Conservation (phyloP, 1,140 invertebrate species). For the Euwallacea similis region DNA sequence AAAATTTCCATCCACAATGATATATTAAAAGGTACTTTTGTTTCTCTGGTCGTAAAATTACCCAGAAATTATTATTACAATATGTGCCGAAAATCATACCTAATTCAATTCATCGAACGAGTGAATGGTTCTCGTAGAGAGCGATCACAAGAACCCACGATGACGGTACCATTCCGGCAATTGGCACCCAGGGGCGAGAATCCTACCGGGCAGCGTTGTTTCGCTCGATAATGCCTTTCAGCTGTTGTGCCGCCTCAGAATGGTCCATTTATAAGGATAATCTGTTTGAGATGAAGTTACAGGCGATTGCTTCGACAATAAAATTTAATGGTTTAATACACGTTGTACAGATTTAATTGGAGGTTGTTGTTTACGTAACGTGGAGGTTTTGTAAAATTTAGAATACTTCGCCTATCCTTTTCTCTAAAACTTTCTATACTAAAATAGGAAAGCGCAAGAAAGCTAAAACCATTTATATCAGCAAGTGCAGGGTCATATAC, state of each 20-base stretch:
- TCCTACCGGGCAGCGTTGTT: constrained; percentile 27
- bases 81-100: neutral
- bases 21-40: neutral
- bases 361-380: neutral
- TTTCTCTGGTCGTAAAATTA: neutral
- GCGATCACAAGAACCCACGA: neutral
- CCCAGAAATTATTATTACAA: neutral
- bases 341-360: constrained; percentile 21
- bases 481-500: no score
- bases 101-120: neutral
- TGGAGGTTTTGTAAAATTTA: no score
- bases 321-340: constrained; percentile 35
- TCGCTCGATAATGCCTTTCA: constrained; percentile 31
- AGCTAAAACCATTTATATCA: no score
- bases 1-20: neutral
- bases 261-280: constrained; percentile 34
- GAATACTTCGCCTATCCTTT: no score
- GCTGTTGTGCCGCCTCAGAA: constrained; percentile 26
- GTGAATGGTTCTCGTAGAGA: neutral
- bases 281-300: constrained; percentile 29
- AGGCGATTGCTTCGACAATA: constrained; percentile 25
- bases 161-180: constrained; percentile 15
- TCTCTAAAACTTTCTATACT: no score
- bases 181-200: constrained; percentile 31
- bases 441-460: no score